Base-by-base conservation (phyloP, 2,797 vertebrate species). In the Mergus octosetaceus region DNA sequence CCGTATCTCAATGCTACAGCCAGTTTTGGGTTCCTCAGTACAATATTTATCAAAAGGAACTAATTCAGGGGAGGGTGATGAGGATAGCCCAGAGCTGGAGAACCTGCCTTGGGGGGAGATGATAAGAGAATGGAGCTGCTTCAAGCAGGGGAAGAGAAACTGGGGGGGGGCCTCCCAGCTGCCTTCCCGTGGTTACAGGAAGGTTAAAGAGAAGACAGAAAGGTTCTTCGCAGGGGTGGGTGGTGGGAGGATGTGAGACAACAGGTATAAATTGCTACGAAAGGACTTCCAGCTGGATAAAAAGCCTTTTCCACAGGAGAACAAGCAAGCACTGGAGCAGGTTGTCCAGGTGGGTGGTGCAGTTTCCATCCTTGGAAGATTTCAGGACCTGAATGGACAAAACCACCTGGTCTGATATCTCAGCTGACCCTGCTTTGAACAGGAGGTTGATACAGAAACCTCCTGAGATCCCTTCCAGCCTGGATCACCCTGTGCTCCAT, bases 201-300 rank as follows among this genome's bases (percentile, higher is more conserved):
- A 71, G 24, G 15, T 43, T 69, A 15, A 5, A 21, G 81, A 82
- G 73, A 56, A 79, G 60, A 0, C 20, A n/a, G 53, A 65, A 30
- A 9, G 28, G 4, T 1, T 89, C 36, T 22, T 78, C 5, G 1
- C 4, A 5, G 5, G 77, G 43, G 4, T 58, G 54, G 56, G n/a
- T 20, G 27, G 30, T 57, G 49, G 62, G 39, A 79, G 19, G 41
- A 13, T 41, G 49, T 36, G 32, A 28, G 16, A 34, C 45, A 62
- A 41, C 14, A 53, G 32, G 4, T 1, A 1, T 3, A 16, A 58
- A 9, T 0, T 82, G 34, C 28, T 21, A 13, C 2, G 13, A 28
- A 11, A 66, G 13, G 22, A 6, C 16, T 30, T 54, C 41, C 17
- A 62, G 0, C 6, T 38, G 13, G 27, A 17, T 12, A 21, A 51